Evolutionary conservation across 2,113 vertebrate genomes (phyloP).

Genomic region (Nothocercus julius): DNA sequence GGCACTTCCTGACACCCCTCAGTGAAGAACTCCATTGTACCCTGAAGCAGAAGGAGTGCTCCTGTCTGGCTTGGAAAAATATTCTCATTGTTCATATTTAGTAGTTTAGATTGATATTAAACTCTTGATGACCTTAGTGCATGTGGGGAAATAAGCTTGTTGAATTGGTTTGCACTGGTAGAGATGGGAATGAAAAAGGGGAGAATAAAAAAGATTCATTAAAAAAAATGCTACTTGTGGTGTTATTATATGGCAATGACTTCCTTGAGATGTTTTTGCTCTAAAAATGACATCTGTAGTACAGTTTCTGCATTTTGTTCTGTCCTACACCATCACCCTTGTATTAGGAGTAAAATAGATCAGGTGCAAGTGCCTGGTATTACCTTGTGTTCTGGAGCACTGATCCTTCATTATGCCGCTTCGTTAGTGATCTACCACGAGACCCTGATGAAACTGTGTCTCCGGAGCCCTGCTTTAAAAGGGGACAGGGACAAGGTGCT

Average conservation of each 20-base stretch:
- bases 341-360: background rate
- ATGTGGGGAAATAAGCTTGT: background rate
- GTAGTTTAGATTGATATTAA: background rate
- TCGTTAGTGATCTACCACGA: background rate
- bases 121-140: background rate
- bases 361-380: too few relatives aligned
- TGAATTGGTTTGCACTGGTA: background rate
- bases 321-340: background rate
- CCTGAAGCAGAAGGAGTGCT: background rate
- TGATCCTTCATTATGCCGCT: background rate
- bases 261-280: background rate
- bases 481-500: rapidly evolving
- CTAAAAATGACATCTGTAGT: background rate
- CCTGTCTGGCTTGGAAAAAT: background rate
- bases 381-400: background rate
- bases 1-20: background rate
- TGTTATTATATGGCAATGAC: background rate
- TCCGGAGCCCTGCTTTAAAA: background rate
- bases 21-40: background rate
- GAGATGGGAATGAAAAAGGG: background rate
- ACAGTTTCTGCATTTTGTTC: background rate
- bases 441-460: background rate
- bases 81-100: background rate
- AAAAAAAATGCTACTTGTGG: background rate
- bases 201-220: background rate